phyloP scores from a whole-genome alignment of 2,888 invertebrate species.

The Panzeria rudis region DNA sequence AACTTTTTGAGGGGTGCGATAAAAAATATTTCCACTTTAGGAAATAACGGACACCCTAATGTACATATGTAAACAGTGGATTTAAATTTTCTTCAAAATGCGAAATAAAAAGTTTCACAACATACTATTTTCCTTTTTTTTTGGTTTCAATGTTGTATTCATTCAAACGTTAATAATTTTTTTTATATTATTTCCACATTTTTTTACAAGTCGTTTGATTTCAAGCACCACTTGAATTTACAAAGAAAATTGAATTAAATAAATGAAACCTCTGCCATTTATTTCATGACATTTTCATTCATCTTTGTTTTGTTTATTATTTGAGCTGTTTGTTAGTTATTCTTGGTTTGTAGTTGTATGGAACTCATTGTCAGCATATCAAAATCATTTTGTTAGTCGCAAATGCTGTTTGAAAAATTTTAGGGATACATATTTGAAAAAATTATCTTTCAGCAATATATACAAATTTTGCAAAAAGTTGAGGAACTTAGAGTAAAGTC shows the following conservation, averaged over 20 bases:
- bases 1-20: no score
- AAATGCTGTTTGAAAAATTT: no score
- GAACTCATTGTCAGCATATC: neutral
- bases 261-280: slow-evolving; percentile 30
- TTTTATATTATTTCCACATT: neutral
- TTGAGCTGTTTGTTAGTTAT: neutral
- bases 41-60: no score
- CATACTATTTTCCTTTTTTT: neutral
- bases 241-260: slow-evolving; percentile 44
- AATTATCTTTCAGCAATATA: no score
- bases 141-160: neutral
- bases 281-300: slow-evolving; percentile 37
- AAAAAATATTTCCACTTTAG: no score
- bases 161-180: slow-evolving; percentile 22
- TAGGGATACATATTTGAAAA: no score
- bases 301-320: slow-evolving; percentile 16
- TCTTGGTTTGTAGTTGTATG: neutral
- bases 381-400: neutral
- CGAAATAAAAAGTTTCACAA: neutral
- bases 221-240: slow-evolving; percentile 50
- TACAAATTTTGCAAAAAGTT: no score
- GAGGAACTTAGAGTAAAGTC: no score
- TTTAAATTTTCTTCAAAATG: neutral
- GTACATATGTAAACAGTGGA: no score
- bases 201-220: slow-evolving; percentile 53